Conservation (phyloP, 1,140 invertebrate species). For the Bactericera cockerelli region DNA sequence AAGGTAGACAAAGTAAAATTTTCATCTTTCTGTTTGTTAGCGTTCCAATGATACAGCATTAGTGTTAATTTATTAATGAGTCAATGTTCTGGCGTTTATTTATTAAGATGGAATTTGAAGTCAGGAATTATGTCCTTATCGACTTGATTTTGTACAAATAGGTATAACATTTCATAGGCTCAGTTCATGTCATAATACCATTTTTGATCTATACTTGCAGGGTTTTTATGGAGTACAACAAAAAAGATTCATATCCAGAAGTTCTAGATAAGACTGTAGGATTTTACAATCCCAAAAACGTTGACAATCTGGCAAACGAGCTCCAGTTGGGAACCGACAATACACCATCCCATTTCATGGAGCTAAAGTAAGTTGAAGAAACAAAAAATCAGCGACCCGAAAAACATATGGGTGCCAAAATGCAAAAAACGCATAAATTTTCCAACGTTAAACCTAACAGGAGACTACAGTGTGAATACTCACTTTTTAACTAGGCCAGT, state of each 20-base stretch:
- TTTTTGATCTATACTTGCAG: slow-evolving; percentile 28
- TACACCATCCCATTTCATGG: slow-evolving; percentile 55
- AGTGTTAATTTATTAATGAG: too few relatives aligned
- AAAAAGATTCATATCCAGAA: slow-evolving; percentile 64
- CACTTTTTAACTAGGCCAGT: too few relatives aligned
- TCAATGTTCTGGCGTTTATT: too few relatives aligned
- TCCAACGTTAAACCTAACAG: too few relatives aligned
- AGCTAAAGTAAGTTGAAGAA: slow-evolving; percentile 52
- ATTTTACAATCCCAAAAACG: slow-evolving; percentile 80
- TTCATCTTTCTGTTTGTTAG: too few relatives aligned
- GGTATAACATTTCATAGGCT: not conserved
- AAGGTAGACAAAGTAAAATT: too few relatives aligned
- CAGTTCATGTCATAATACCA: not conserved
- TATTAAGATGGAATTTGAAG: too few relatives aligned
- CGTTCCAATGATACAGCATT: too few relatives aligned
- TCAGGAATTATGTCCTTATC: not conserved
- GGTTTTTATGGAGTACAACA: slow-evolving; percentile 53
- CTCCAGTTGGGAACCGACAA: slow-evolving; percentile 47
- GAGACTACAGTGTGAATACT: too few relatives aligned
- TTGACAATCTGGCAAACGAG: slow-evolving; percentile 55
- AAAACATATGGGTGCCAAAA: too few relatives aligned
- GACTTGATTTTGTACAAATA: not conserved
- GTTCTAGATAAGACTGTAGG: slow-evolving; percentile 67
- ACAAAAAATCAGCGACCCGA: too few relatives aligned
- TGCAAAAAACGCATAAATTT: too few relatives aligned